phyloP scores from a whole-genome alignment of 37 sponge, comb jelly and placozoan species.

The Axinella damicornis region DNA sequence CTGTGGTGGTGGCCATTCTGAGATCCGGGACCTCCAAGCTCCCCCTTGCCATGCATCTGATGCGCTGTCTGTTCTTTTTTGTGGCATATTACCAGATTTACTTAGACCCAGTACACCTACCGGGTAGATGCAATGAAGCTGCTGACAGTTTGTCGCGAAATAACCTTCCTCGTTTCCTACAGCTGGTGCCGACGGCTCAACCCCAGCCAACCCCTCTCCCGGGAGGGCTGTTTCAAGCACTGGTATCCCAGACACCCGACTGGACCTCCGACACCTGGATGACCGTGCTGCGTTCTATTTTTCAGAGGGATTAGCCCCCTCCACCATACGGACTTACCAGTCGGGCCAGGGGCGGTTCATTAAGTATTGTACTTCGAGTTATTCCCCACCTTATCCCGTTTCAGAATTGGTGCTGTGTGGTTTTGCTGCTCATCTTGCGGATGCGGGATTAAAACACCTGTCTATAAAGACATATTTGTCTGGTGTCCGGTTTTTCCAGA shows the following conservation, averaged over 20 bases:
- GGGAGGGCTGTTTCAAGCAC: background rate
- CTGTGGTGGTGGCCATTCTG: slow-evolving; percentile 34
- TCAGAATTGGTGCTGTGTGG: background rate
- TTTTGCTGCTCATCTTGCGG: slow-evolving; percentile 2
- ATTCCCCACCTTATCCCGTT: background rate
- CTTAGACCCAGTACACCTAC: slow-evolving; percentile 7
- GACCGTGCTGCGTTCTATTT: slow-evolving; percentile 8
- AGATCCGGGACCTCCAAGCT: slow-evolving; percentile 18
- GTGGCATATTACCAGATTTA: slow-evolving; percentile 25
- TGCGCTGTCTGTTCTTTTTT: slow-evolving; percentile 54
- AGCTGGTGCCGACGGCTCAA: slow-evolving; percentile 1
- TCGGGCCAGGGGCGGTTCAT: slow-evolving; percentile 4
- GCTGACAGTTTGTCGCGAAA: slow-evolving; percentile 12
- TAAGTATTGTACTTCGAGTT: background rate
- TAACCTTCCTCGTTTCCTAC: background rate
- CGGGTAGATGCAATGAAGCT: slow-evolving; percentile 30
- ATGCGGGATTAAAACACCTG: background rate
- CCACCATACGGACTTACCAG: slow-evolving; percentile 5
- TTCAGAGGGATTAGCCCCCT: slow-evolving; percentile 15
- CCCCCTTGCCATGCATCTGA: slow-evolving; percentile 40
- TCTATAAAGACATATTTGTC: slow-evolving; percentile 12
- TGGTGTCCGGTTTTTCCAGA: background rate
- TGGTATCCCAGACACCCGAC: slow-evolving; percentile 5
- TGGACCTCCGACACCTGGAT: slow-evolving; percentile 29
- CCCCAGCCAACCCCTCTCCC: background rate